These are phyloP conservation scores for Porites cylindrica DNA, from an alignment of 92 coral and sea anemone species.

Conservation along the genomic window DNA sequence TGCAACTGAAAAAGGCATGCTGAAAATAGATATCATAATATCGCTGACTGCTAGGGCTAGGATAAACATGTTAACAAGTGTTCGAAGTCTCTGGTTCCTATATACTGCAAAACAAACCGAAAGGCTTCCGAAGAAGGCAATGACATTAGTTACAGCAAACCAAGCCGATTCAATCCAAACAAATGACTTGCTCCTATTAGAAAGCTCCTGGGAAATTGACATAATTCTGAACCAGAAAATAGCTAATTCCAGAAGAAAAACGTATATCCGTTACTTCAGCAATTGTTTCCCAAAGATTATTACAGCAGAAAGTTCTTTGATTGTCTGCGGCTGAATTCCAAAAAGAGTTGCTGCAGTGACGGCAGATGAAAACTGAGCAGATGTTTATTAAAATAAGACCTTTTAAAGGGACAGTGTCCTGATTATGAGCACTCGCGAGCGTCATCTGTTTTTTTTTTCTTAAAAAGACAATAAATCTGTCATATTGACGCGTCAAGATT, in stretches of 20 bases:
- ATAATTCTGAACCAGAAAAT: background rate
- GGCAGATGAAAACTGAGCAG: background rate
- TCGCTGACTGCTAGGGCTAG: constrained; percentile 72
- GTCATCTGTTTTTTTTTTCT: no score
- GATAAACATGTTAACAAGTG: constrained; percentile 64
- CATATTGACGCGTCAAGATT: no score
- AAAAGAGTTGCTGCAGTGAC: background rate
- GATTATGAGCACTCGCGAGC: no score
- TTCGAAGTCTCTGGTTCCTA: constrained; percentile 64
- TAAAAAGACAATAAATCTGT: no score
- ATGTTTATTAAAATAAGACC: background rate
- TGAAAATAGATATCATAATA: constrained; percentile 56
- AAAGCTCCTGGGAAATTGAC: background rate
- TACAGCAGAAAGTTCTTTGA: background rate
- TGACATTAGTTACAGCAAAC: constrained; percentile 3
- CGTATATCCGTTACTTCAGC: background rate
- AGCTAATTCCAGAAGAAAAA: background rate
- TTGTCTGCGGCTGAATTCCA: background rate
- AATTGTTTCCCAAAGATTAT: background rate
- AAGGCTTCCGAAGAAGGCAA: constrained; percentile 49
- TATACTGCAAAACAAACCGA: constrained; percentile 55
- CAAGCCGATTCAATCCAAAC: constrained; percentile 20
- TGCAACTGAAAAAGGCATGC: constrained; percentile 71
- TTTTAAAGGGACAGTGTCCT: background rate
- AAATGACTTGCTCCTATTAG: background rate